These are phyloP conservation scores for Numenius phaeopus DNA, from an alignment of 2,797 vertebrate genomes.

Conservation along the genomic window DNA sequence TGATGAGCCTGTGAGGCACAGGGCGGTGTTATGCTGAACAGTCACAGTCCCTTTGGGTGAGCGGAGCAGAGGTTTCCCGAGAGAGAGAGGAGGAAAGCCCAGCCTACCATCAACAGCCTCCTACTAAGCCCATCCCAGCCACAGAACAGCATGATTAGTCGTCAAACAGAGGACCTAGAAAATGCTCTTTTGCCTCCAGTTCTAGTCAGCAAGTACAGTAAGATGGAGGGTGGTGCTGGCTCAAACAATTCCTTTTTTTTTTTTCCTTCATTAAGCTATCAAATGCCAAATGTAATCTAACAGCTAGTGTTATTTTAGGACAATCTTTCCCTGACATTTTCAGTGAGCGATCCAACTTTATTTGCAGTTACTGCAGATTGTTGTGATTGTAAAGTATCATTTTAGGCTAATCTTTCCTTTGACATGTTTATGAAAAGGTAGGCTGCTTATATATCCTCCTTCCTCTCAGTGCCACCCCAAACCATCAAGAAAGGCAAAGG, in stretches of 20 bases:
- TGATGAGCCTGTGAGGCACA: neutral
- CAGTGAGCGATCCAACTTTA: neutral
- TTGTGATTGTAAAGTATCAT: neutral
- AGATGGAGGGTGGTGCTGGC: neutral
- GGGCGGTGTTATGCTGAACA: rapidly evolving
- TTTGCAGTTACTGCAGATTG: neutral
- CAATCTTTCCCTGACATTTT: constrained; percentile 35
- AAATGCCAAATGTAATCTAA: neutral
- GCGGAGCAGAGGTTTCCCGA: neutral
- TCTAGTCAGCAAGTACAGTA: neutral
- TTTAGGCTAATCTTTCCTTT: neutral
- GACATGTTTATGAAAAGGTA: neutral
- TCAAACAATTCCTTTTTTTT: neutral
- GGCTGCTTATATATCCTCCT: neutral
- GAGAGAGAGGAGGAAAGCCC: neutral
- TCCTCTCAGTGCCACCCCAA: neutral
- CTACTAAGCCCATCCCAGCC: rapidly evolving
- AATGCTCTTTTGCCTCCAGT: neutral
- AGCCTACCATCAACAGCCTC: rapidly evolving
- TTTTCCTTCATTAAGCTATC: neutral
- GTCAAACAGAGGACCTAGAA: neutral
- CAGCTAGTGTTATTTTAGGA: neutral
- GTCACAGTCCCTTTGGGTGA: neutral
- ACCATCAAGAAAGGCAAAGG: neutral
- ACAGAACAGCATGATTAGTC: rapidly evolving